Evolutionary conservation across 1,140 invertebrate species (phyloP).

Genomic region (Paramacrobiotus metropolitanus): DNA sequence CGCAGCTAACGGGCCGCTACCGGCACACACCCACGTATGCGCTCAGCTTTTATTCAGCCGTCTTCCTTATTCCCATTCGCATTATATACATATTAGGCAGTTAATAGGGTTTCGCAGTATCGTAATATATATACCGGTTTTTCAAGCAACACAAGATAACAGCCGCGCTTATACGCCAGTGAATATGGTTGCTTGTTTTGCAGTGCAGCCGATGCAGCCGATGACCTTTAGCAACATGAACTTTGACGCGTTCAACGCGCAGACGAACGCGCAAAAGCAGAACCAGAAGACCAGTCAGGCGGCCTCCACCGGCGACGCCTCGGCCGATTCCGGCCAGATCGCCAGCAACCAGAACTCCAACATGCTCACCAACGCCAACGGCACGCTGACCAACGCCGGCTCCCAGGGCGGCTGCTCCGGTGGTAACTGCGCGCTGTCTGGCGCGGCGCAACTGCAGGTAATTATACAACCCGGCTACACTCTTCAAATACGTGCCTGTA

Average conservation of each 20-base stretch:
- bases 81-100: too few species aligned
- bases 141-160: background rate
- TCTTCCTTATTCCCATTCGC: too few species aligned
- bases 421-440: background rate
- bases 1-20: too few species aligned
- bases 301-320: too few species aligned
- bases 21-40: too few species aligned
- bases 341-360: background rate
- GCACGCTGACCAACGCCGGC: background rate
- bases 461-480: too few species aligned
- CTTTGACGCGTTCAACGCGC: background rate
- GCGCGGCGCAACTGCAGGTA: background rate
- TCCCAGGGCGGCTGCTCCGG: background rate
- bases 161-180: too few species aligned
- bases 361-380: background rate
- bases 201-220: background rate
- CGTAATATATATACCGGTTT: background rate
- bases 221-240: background rate
- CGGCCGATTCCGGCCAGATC: background rate
- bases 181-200: too few species aligned
- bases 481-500: too few species aligned
- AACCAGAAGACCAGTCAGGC: too few species aligned
- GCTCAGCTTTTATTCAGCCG: too few species aligned
- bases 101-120: too few species aligned
- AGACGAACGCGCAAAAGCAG: background rate